Base-by-base conservation (phyloP, 2,888 invertebrate genomes). In the Oegoconia quadripuncta region DNA sequence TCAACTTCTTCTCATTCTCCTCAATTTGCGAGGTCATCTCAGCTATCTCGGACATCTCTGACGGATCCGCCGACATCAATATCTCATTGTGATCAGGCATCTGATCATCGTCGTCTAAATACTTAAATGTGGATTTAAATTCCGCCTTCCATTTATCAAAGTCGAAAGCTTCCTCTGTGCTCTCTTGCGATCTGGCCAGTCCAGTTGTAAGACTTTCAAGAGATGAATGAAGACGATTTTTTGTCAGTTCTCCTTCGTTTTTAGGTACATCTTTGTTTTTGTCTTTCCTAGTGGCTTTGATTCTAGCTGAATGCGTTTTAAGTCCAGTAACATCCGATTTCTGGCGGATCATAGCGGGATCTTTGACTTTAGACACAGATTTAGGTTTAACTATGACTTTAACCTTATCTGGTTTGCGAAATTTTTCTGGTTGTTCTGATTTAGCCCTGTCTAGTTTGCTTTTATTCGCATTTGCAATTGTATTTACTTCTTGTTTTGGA, bases 251-350 rank as follows among this genome's bases (percentile, higher is more conserved):
- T 3, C 72, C 72, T 7, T 65, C 59, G 4, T 65, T 65, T 51
- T 70, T 72, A 0, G 55, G 51, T 7, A 55, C 48, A 11, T 64
- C 70, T 47, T 73, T 79, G 1, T 59, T 48, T 45, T 76, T 81
- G n/a, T 79, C 55, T 44, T 70, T 74, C 34, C 73, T 83, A 1
- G 56, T 54, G 16, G 73, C 73, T 52, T 79, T 83, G 37, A 60
- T 75, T 41, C 74, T 59, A 0, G 84, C 71, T 0, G 81, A 67
- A 34, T 74, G 64, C 0, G 82, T 88, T 64, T 88, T 90, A 0
- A 91, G 62, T 0, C 91, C 90, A 1, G 91, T 91, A 0, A 91
- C 83, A 50, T 91, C 91, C 0, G 91, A 91, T 55, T 91, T 91
- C 52, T 91, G 91, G 1, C 91, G 62, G 5, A 88, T 80, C 63